These are phyloP conservation scores for Alaudala cheleensis DNA, from an alignment of 2,113 vertebrate species.

Conservation along the genomic window DNA sequence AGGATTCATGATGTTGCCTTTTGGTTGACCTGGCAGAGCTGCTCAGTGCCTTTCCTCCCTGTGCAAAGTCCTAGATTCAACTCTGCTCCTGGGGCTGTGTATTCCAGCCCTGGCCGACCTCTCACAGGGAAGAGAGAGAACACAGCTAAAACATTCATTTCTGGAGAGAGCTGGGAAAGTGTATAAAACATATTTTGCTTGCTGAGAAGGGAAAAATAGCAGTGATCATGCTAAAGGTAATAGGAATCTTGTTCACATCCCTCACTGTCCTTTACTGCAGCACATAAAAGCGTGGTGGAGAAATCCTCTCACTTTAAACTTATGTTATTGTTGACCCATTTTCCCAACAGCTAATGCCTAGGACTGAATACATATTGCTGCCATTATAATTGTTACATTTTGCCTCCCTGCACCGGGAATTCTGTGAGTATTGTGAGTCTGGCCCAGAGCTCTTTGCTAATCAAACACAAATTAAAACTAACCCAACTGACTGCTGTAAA, in stretches of 20 bases:
- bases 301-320: neutral
- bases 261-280: neutral
- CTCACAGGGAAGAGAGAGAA: neutral
- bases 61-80: neutral
- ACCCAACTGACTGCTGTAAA: conserved; percentile 29
- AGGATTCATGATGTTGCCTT: neutral
- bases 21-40: neutral
- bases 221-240: neutral
- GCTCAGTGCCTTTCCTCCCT: neutral
- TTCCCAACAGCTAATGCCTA: conserved; percentile 30
- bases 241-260: neutral
- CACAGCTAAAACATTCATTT: neutral
- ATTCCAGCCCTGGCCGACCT: neutral
- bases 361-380: neutral
- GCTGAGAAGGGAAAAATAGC: neutral
- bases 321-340: conserved; percentile 52
- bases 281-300: neutral
- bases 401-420: neutral
- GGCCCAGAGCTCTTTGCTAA: conserved; percentile 54
- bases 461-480: conserved; percentile 58
- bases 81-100: neutral
- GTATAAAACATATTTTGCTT: neutral
- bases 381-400: conserved; percentile 43
- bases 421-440: conserved; percentile 1
- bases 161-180: neutral